Conservation (phyloP, 2,797 vertebrate species). For the Typhlichthys subterraneus region DNA sequence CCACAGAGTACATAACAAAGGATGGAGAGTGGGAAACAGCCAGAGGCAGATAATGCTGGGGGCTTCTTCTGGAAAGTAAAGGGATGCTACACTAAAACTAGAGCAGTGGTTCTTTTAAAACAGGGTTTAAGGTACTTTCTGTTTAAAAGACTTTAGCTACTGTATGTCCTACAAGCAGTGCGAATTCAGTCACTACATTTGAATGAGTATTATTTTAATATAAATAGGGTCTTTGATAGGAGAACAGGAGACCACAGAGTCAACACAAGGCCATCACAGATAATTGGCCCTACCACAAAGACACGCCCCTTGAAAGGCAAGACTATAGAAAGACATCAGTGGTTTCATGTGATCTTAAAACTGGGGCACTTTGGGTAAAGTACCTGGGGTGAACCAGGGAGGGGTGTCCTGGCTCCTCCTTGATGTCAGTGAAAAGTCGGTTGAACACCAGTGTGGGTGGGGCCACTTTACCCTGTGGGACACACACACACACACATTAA, state of each 20-base stretch:
- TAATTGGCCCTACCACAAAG: not conserved
- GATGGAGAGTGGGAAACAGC: constrained; percentile 2
- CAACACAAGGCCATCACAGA: too few relatives aligned
- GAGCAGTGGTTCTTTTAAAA: not conserved
- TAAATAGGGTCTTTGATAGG: too few relatives aligned
- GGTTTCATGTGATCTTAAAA: not conserved
- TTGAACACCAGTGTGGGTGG: constrained; percentile 81
- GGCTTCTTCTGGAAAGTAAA: not conserved
- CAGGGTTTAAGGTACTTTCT: too few relatives aligned
- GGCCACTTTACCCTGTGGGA: constrained; percentile 66
- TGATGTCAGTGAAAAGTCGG: constrained; percentile 90
- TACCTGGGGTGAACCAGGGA: constrained; percentile 94
- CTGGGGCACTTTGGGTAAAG: constrained; percentile 21
- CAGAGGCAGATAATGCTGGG: constrained; percentile 3
- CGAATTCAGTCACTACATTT: too few relatives aligned
- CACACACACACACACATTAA: constrained; percentile 22
- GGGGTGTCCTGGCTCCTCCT: constrained; percentile 90
- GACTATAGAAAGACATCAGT: not conserved
- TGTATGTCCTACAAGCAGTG: too few relatives aligned
- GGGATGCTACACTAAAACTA: constrained; percentile 1
- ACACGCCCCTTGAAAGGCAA: not conserved
- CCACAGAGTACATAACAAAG: constrained; percentile 14
- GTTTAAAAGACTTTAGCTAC: too few relatives aligned
- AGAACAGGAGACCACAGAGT: not conserved
- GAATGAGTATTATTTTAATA: too few relatives aligned